Conservation (phyloP, 2,113 vertebrate genomes). For the Notechis scutatus region DNA sequence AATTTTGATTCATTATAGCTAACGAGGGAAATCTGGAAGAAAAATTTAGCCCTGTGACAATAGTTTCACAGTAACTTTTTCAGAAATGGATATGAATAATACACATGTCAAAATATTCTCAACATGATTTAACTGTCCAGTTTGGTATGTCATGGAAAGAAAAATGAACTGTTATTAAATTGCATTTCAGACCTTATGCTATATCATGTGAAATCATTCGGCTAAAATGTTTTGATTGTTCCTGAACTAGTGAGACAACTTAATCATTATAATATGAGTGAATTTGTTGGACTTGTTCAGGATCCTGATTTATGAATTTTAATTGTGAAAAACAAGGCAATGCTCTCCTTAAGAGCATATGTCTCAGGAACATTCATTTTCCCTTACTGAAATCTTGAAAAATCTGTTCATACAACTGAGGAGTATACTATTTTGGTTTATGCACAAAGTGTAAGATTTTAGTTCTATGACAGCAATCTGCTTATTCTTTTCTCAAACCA, state of each 20-base stretch:
- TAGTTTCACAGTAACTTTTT: neutral
- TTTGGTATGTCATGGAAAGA: conserved; percentile 19
- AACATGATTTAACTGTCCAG: conserved; percentile 24
- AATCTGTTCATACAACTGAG: conserved; percentile 37
- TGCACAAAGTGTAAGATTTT: neutral
- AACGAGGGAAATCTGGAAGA: neutral
- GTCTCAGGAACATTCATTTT: conserved; percentile 50
- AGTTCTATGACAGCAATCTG: neutral
- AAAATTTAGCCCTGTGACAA: neutral
- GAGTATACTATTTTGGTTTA: conserved; percentile 40
- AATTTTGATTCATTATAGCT: neutral
- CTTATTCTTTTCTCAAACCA: neutral
- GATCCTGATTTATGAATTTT: conserved; percentile 40
- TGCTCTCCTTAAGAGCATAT: conserved; percentile 40
- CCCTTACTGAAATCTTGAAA: conserved; percentile 23
- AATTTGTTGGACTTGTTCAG: conserved; percentile 34
- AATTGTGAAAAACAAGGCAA: conserved; percentile 36
- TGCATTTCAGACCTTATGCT: conserved; percentile 35
- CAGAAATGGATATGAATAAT: neutral
- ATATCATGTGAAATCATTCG: conserved; percentile 41
- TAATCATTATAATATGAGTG: conserved; percentile 44
- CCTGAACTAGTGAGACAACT: conserved; percentile 3
- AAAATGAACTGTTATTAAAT: conserved; percentile 29
- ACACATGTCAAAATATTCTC: neutral
- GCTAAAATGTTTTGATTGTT: conserved; percentile 51